Conservation (phyloP, 2,797 vertebrate genomes). For the Myripristis jacobus region DNA sequence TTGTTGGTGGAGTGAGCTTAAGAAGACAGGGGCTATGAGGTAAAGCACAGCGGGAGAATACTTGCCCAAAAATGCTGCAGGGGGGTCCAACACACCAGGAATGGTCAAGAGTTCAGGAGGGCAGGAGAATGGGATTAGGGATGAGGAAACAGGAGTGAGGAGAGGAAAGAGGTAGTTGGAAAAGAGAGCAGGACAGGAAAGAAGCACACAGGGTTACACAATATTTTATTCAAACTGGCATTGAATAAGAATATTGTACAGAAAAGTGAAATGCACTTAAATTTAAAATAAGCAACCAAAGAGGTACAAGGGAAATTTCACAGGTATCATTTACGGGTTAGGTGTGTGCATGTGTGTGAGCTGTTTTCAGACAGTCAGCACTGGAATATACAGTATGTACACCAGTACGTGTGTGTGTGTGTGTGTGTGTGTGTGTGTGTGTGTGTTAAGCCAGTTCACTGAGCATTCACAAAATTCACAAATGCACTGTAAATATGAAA, state of each 20-base stretch:
- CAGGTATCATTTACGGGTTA: not conserved
- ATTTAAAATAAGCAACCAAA: slow-evolving; percentile 10
- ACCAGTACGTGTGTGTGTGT: not conserved
- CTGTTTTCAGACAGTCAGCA: not conserved
- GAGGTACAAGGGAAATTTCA: not conserved
- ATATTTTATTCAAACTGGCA: slow-evolving; percentile 95
- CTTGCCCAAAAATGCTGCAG: slow-evolving; percentile 89
- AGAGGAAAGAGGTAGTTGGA: slow-evolving; percentile 32
- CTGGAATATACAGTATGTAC: too few relatives aligned
- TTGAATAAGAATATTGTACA: slow-evolving; percentile 97
- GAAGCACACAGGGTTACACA: slow-evolving; percentile 86
- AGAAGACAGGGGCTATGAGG: slow-evolving; percentile 20
- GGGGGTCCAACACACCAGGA: slow-evolving; percentile 89
- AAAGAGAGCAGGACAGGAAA: slow-evolving; percentile 67
- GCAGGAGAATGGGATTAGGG: slow-evolving; percentile 37
- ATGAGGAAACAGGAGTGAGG: slow-evolving; percentile 63
- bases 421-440: not conserved
- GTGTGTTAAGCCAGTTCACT: not conserved
- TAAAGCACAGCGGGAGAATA: slow-evolving; percentile 88
- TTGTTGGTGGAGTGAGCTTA: slow-evolving; percentile 9
- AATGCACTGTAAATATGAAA: not conserved
- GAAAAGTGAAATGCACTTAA: slow-evolving; percentile 8
- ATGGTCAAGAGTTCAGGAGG: slow-evolving; percentile 79
- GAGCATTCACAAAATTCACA: slow-evolving; percentile 1
- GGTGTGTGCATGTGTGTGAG: slow-evolving; percentile 5